Percentiles rank a stretch among this genome's conserved stretches.
Evolutionary conservation across 1,140 invertebrate genomes (phyloP).

Genomic region (Drosophila pectinifera): DNA sequence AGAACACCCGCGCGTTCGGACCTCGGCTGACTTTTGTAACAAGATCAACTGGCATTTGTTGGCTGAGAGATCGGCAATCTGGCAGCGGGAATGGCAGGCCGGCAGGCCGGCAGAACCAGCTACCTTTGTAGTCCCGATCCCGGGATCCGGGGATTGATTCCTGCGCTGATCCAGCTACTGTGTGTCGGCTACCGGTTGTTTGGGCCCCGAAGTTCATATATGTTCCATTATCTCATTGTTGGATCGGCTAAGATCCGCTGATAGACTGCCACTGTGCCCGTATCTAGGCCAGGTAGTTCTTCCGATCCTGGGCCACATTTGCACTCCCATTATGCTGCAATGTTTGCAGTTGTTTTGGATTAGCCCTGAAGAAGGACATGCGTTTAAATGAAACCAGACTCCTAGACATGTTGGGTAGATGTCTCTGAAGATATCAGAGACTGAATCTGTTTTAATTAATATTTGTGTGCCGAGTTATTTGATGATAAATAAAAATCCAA

Average conservation of each 20-base stretch:
- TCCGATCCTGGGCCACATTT: constrained; percentile 21
- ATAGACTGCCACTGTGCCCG: constrained; percentile 54
- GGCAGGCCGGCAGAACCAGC: constrained; percentile 48
- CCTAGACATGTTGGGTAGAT: background rate
- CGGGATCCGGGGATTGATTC: constrained; percentile 56
- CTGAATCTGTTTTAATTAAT: background rate
- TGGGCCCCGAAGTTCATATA: constrained; percentile 74
- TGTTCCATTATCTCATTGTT: constrained; percentile 80
- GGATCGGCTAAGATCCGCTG: constrained; percentile 67
- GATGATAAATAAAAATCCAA: background rate
- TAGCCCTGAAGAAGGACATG: constrained; percentile 14
- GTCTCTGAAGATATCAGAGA: too few species aligned
- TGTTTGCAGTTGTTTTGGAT: constrained; percentile 54
- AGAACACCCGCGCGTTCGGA: constrained; percentile 72
- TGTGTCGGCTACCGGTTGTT: constrained; percentile 60
- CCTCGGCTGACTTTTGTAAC: constrained; percentile 74
- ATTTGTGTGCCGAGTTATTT: background rate
- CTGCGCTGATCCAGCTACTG: constrained; percentile 58
- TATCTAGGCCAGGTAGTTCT: constrained; percentile 27
- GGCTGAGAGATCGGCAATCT: constrained; percentile 47
- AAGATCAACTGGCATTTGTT: constrained; percentile 76
- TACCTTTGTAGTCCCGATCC: constrained; percentile 61
- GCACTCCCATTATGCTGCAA: constrained; percentile 42
- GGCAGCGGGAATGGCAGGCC: constrained; percentile 21
- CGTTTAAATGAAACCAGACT: background rate